Conservation (phyloP, 2,113 vertebrate species). For the Lampris megalopsis region DNA sequence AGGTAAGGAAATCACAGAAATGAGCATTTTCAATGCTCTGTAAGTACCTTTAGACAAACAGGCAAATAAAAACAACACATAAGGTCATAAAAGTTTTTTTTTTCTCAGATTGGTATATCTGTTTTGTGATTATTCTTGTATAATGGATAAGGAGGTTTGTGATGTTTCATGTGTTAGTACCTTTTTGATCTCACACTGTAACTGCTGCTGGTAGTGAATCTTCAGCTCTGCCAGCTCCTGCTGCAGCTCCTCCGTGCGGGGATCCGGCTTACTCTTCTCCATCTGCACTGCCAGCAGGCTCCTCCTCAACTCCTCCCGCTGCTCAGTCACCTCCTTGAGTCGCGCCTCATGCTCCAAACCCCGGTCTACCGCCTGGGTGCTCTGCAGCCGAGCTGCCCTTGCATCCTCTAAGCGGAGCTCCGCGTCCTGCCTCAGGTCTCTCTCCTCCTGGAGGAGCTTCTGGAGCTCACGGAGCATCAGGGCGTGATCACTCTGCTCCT, state of each 20-base stretch:
- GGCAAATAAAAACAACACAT: too few relatives aligned
- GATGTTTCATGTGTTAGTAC: constrained; percentile 65
- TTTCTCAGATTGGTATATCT: too few relatives aligned
- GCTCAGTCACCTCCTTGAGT: constrained; percentile 76
- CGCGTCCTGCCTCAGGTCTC: constrained; percentile 81
- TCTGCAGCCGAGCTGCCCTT: constrained; percentile 70
- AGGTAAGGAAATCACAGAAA: too few relatives aligned
- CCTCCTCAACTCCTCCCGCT: constrained; percentile 83
- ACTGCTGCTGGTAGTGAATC: constrained; percentile 86
- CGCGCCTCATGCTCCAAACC: constrained; percentile 81
- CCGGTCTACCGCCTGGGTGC: constrained; percentile 73
- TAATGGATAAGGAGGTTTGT: background rate
- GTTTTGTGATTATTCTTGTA: too few relatives aligned
- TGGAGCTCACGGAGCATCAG: constrained; percentile 93
- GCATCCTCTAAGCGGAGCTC: constrained; percentile 88
- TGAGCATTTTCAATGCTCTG: too few relatives aligned
- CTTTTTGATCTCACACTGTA: constrained; percentile 89
- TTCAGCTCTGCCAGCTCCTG: constrained; percentile 84
- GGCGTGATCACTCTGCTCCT: constrained; percentile 90
- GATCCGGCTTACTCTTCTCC: constrained; percentile 82
- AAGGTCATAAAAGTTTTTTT: too few relatives aligned
- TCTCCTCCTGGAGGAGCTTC: constrained; percentile 88
- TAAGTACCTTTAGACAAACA: too few relatives aligned
- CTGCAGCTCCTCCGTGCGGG: constrained; percentile 84
- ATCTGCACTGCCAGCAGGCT: constrained; percentile 78